phyloP scores from a whole-genome alignment of 2,888 invertebrate genomes.

The Drosophila helvetica region DNA sequence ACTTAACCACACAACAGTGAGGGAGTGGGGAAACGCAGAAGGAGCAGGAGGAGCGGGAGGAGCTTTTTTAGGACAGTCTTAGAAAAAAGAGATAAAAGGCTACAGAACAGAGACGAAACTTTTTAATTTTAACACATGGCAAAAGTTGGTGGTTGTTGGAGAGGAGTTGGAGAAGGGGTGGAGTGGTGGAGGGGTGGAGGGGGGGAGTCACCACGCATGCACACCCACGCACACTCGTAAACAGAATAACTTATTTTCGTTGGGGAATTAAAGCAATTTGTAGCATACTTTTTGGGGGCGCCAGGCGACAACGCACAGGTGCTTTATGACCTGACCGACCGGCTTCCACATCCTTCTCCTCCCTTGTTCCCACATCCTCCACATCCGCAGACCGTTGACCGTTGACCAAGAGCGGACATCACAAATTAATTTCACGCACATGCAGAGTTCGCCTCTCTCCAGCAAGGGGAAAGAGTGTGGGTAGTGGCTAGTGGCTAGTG shows the following conservation, averaged over 20 bases:
- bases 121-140: slow-evolving; percentile 70
- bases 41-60: not conserved
- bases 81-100: slow-evolving; percentile 18
- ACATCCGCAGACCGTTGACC: not conserved
- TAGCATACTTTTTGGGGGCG: slow-evolving; percentile 59
- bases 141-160: slow-evolving; percentile 51
- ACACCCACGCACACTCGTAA: slow-evolving; percentile 41
- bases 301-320: slow-evolving; percentile 6
- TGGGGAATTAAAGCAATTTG: slow-evolving; percentile 71
- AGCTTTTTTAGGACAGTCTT: not conserved
- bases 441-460: slow-evolving; percentile 9
- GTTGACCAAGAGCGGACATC: slow-evolving; percentile 39
- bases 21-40: too few species aligned
- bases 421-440: slow-evolving; percentile 63
- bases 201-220: not conserved
- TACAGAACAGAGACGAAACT: slow-evolving; percentile 55
- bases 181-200: too few species aligned
- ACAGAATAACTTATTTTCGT: slow-evolving; percentile 67
- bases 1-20: slow-evolving; percentile 43
- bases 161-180: not conserved
- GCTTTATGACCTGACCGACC: slow-evolving; percentile 39
- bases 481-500: not conserved
- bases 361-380: not conserved
- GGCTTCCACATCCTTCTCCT: not conserved
- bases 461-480: not conserved